Percentiles rank a stretch among this genome's conserved stretches.
Evolutionary conservation across 2,888 invertebrate genomes (phyloP).

Genomic region (Hypomecis atomaria): DNA sequence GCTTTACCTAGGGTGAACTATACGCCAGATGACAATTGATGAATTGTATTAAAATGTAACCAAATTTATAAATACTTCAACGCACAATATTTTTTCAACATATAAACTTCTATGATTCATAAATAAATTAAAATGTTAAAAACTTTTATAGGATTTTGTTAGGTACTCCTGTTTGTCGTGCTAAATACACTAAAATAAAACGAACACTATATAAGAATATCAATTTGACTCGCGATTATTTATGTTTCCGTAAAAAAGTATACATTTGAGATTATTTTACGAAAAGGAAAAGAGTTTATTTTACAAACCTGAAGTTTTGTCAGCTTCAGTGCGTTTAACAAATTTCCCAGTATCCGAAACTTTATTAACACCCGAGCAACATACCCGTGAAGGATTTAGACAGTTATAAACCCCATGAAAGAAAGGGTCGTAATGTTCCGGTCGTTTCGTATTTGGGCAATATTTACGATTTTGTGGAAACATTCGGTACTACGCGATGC

Average conservation of each 20-base stretch:
- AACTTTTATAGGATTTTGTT: too few species aligned
- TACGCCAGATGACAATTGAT: conserved; percentile 15
- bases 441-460: conserved; percentile 57
- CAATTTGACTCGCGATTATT: too few species aligned
- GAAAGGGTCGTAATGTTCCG: conserved; percentile 39
- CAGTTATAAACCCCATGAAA: conserved; percentile 40
- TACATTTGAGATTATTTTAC: too few species aligned
- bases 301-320: neutral
- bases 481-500: conserved; percentile 49
- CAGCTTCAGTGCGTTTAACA: neutral
- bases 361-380: conserved; percentile 33
- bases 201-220: too few species aligned
- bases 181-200: too few species aligned
- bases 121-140: too few species aligned
- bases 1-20: conserved; percentile 10
- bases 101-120: too few species aligned
- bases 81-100: too few species aligned
- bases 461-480: conserved; percentile 67
- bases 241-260: too few species aligned
- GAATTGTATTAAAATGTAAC: conserved; percentile 7
- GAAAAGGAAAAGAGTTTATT: neutral
- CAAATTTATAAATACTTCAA: neutral
- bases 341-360: conserved; percentile 4
- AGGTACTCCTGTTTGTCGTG: too few species aligned
- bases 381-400: conserved; percentile 34